Percentiles rank a stretch among this genome's conserved stretches.
Evolutionary conservation across 1,140 invertebrate genomes (phyloP).

Genomic region (Holcopasites calliopsidis): DNA sequence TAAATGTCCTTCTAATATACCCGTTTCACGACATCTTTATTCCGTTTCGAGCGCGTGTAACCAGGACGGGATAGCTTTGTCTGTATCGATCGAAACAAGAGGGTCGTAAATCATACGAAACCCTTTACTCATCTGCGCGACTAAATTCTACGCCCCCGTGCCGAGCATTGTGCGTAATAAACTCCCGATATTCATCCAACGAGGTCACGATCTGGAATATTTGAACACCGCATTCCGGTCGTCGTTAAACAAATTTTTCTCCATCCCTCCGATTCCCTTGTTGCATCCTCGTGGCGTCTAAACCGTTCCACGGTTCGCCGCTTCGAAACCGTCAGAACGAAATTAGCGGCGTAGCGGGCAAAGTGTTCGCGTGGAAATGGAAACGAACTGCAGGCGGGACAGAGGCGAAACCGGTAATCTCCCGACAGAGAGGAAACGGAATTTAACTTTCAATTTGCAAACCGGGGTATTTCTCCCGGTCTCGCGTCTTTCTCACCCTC

Average conservation of each 20-base stretch:
- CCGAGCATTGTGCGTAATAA: not conserved
- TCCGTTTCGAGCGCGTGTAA: not conserved
- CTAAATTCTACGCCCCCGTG: conserved; percentile 11
- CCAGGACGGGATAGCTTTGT: not conserved
- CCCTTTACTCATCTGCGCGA: conserved; percentile 5
- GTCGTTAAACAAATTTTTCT: not conserved
- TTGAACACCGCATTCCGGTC: not conserved
- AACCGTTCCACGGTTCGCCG: not conserved
- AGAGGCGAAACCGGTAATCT: not conserved
- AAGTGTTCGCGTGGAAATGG: not conserved
- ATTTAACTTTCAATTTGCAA: conserved; percentile 31
- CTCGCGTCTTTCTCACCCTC: too few species aligned
- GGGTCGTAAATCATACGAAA: conserved; percentile 21
- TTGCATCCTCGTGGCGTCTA: not conserved
- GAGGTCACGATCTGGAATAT: not conserved
- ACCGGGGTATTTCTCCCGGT: not conserved
- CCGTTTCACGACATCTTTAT: not conserved
- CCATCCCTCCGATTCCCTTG: not conserved
- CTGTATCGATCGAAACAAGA: not conserved
- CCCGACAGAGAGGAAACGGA: not conserved
- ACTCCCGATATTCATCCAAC: not conserved
- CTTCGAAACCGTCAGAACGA: not conserved
- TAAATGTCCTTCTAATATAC: not conserved
- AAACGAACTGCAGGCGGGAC: not conserved
- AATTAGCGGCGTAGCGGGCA: not conserved